A percentile compares a stretch with the other conserved stretches of the same genome.
Conservation (phyloP, 2,113 vertebrate species). For the Grus americana region DNA sequence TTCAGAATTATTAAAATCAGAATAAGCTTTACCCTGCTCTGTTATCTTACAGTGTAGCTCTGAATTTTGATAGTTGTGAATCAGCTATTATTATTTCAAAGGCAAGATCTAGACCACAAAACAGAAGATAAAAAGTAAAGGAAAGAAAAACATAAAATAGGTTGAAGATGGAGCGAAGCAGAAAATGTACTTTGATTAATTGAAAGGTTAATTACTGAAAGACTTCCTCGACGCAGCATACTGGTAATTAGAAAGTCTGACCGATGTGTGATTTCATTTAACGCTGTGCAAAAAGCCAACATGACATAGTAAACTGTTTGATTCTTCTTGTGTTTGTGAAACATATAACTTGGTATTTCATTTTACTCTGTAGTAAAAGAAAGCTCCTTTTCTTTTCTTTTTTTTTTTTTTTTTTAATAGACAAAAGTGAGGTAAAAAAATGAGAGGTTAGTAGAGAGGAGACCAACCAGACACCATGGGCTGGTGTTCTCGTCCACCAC, state of each 20-base stretch:
- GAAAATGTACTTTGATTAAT: conserved; percentile 8
- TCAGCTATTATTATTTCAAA: conserved; percentile 15
- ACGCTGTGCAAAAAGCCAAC: background rate
- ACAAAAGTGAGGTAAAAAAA: background rate
- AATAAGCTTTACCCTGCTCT: background rate
- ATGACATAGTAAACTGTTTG: background rate
- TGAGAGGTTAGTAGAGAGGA: background rate
- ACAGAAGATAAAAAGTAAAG: background rate
- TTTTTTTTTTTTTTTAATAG: background rate
- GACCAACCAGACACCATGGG: background rate
- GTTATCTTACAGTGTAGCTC: background rate
- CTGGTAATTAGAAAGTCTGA: background rate
- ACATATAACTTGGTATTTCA: background rate
- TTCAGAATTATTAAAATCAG: background rate
- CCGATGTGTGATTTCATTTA: background rate
- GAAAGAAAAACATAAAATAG: background rate
- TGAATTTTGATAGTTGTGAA: background rate
- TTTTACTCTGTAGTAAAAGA: background rate
- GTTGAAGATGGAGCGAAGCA: background rate
- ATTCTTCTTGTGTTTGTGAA: background rate
- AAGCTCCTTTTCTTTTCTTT: background rate
- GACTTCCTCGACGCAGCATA: background rate
- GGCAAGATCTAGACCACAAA: background rate
- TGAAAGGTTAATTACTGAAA: conserved; percentile 40
- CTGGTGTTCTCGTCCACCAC: background rate